phyloP scores from a whole-genome alignment of 2,797 vertebrate genomes.

The Fundulus diaphanus region DNA sequence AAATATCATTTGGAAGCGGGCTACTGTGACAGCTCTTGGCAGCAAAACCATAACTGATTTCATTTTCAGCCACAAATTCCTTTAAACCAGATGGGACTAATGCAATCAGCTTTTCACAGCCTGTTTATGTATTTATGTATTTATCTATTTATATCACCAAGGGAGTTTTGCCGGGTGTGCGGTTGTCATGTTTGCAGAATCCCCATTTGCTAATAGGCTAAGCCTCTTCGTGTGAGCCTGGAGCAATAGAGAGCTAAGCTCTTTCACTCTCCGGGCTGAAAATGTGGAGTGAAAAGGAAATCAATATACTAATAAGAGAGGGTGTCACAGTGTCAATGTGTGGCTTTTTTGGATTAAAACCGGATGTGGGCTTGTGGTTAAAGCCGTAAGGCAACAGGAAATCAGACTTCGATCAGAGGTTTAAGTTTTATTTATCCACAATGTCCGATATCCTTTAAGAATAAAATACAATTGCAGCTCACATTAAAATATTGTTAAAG shows the following conservation, averaged over 20 bases:
- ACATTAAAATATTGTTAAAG: not conserved
- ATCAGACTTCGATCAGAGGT: conserved; percentile 5
- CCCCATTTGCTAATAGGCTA: conserved; percentile 72
- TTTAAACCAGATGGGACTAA: conserved; percentile 68
- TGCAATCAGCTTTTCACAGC: conserved; percentile 65
- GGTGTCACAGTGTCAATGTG: conserved; percentile 56
- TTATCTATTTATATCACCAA: conserved; percentile 78
- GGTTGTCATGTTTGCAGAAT: conserved; percentile 72
- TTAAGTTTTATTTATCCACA: not conserved
- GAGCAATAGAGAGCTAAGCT: conserved; percentile 61
- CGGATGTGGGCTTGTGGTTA: not conserved
- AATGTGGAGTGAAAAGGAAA: conserved; percentile 63
- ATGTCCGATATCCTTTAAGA: not conserved
- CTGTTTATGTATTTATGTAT: conserved; percentile 80
- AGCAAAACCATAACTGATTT: conserved; percentile 65
- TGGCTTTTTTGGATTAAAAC: conserved; percentile 42
- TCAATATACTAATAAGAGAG: conserved; percentile 69
- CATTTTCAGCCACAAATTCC: conserved; percentile 61
- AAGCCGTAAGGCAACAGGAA: not conserved
- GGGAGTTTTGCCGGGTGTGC: conserved; percentile 60
- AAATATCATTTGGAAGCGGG: conserved; percentile 65
- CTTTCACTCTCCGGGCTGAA: conserved; percentile 32
- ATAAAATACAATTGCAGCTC: not conserved
- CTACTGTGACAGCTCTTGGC: conserved; percentile 39
- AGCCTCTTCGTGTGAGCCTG: conserved; percentile 63